Evolutionary conservation across 1,140 invertebrate species (phyloP), one percentile per base, ranked within the genome.

Genomic region (Trichomalopsis sarcophagae): DNA sequence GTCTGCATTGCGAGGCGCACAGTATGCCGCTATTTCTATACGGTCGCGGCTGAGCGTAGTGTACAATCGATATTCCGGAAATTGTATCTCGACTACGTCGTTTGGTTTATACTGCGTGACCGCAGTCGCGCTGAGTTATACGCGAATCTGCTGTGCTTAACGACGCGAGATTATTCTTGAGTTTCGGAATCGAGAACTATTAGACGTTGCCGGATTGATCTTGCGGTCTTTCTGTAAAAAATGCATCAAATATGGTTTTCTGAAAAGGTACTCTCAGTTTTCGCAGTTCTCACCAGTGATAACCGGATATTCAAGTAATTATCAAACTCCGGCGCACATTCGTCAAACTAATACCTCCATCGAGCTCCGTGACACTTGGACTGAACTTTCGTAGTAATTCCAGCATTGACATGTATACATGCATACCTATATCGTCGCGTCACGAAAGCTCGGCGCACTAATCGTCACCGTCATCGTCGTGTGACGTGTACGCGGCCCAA

Each of bases 21-120:
- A n/a, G 13, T 50, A 21, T 47, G 3, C 10, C 21, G 69, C 30
- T 47, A 69, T 71, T 73, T 73, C 27, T 14, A 27, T 27, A 50
- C 27, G 23, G 3, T 6, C 73, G 17, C 2, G 11, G 11, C 17
- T 7, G 21, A 62, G 13, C 30, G 27, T 36, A 36, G 33, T 76
- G 33, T 66, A 66, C 33, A 82, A 82, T 76, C 81, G 73, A 82
- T 82, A 76, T 40, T 68, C 36, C 11, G 50, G 44, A 82, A 75
- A 62, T 82, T 76, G 73, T 40, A 76, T 5, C 40, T 11, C 21
- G 21, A 62, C 17, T 62, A n/a, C 6, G 7, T 6, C 55, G 17
- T 62, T 62, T 62, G 17, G 17, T 62, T 62, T 62, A 4, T 62
- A n/a, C 17, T 21, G 55, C 55, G 17, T n/a, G 55, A 7, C 7